These are phyloP conservation scores for Sitta europaea DNA, from an alignment of 2,113 vertebrate genomes.

Conservation along the genomic window DNA sequence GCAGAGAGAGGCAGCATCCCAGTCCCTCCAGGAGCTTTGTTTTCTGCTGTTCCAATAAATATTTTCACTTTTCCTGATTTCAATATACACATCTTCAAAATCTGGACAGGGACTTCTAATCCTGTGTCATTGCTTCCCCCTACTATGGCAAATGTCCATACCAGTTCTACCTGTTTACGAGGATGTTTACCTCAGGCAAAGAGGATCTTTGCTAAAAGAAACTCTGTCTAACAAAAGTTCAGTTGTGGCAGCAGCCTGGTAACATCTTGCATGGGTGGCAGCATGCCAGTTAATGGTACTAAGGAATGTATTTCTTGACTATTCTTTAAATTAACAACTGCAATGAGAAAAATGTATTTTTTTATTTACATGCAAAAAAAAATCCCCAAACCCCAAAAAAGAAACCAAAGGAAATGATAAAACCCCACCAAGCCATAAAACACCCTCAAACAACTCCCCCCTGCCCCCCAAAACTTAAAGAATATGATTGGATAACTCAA, in stretches of 20 bases:
- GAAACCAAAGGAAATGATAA: not conserved
- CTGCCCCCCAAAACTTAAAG: fast-evolving
- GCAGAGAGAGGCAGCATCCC: not conserved
- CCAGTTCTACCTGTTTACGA: not conserved
- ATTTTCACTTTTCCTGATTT: not conserved
- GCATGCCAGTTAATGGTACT: not conserved
- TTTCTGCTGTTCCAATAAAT: not conserved
- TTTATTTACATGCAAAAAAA: not conserved
- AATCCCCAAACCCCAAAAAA: fast-evolving
- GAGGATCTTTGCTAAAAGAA: not conserved
- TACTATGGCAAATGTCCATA: not conserved
- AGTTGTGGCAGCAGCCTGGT: not conserved
- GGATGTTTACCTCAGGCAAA: not conserved
- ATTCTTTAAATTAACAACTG: not conserved
- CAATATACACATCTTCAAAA: not conserved
- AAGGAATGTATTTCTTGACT: not conserved
- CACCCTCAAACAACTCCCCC: fast-evolving
- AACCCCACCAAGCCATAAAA: not conserved
- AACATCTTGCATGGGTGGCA: not conserved
- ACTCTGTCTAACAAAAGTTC: not conserved
- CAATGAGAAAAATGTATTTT: not conserved
- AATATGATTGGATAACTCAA: not conserved
- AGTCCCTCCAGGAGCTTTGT: not conserved
- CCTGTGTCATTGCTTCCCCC: not conserved
- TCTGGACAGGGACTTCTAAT: not conserved